phyloP scores from a whole-genome alignment of 2,113 vertebrate genomes.

The Hystrix cristata region DNA sequence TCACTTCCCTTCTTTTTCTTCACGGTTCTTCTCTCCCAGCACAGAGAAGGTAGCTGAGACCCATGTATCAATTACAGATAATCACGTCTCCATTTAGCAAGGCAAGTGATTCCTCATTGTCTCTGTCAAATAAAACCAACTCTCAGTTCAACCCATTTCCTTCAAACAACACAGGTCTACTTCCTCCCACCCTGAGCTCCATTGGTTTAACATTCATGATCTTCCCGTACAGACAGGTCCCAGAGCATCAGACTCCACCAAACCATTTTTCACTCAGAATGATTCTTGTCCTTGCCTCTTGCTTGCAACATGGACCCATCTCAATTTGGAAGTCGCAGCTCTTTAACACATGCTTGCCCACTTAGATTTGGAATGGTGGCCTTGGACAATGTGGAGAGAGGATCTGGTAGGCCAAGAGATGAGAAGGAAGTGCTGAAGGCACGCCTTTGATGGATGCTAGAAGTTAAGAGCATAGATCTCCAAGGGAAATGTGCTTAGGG shows the following conservation, averaged over 20 bases:
- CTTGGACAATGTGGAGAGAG: neutral
- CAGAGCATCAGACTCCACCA: conserved; percentile 65
- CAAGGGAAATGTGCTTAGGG: neutral
- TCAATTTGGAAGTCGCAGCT: conserved; percentile 66
- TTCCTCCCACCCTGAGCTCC: conserved; percentile 38
- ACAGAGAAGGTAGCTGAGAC: conserved; percentile 41
- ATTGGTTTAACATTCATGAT: conserved; percentile 77
- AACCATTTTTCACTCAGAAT: conserved; percentile 67
- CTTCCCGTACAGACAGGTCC: conserved; percentile 56
- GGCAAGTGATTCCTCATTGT: conserved; percentile 70
- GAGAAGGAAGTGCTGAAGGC: neutral
- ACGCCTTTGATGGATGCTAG: neutral
- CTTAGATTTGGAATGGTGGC: conserved; percentile 52
- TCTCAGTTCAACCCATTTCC: conserved; percentile 34
- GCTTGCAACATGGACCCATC: conserved; percentile 11
- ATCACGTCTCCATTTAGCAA: conserved; percentile 64
- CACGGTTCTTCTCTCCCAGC: neutral
- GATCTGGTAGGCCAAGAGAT: neutral
- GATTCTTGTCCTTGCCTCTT: conserved; percentile 68
- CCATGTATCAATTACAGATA: conserved; percentile 67
- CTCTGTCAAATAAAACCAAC: conserved; percentile 71
- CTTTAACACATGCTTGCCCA: conserved; percentile 62
- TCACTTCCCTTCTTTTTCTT: neutral
- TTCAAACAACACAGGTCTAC: conserved; percentile 52
- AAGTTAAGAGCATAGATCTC: neutral